These are phyloP conservation scores for Oegoconia quadripuncta DNA, from an alignment of 2,888 invertebrate genomes.

Conservation along the genomic window DNA sequence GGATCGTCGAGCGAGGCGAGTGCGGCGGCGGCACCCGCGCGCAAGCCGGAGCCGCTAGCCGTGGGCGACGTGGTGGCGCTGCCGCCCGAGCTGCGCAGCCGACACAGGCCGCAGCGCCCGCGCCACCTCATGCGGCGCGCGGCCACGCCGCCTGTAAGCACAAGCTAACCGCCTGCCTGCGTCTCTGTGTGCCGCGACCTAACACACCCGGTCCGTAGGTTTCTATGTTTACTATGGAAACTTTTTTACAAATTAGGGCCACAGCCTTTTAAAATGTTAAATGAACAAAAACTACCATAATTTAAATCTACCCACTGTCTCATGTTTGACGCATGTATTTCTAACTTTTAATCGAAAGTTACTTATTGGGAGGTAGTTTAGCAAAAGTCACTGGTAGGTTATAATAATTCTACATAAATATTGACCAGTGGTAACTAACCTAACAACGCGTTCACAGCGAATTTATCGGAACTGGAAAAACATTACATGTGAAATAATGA, in stretches of 20 bases:
- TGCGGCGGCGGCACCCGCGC: slow-evolving; percentile 9
- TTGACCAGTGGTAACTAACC: slow-evolving; percentile 27
- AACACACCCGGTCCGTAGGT: slow-evolving; percentile 66
- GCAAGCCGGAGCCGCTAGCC: slow-evolving; percentile 47
- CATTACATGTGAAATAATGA: slow-evolving; percentile 35
- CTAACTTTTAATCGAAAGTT: too few relatives aligned
- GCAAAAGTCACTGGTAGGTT: too few relatives aligned
- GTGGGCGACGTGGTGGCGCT: slow-evolving; percentile 65
- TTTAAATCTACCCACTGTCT: too few relatives aligned
- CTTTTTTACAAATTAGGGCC: too few relatives aligned
- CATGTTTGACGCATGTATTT: too few relatives aligned
- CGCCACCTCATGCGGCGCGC: slow-evolving; percentile 75
- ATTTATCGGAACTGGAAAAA: slow-evolving; percentile 14
- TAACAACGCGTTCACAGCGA: slow-evolving; percentile 26
- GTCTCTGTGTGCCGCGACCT: slow-evolving; percentile 73
- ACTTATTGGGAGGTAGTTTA: too few relatives aligned
- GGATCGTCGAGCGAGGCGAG: slow-evolving; percentile 40
- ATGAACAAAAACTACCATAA: too few relatives aligned
- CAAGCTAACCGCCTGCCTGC: slow-evolving; percentile 60
- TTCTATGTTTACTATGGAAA: slow-evolving; percentile 39
- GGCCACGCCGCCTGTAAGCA: slow-evolving; percentile 78
- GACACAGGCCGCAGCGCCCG: slow-evolving; percentile 59
- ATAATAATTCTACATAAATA: too few relatives aligned
- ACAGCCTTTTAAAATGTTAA: too few relatives aligned
- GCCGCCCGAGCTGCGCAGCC: slow-evolving; percentile 68